phyloP scores from a whole-genome alignment of 2,888 invertebrate genomes.

The Zygaena filipendulae region DNA sequence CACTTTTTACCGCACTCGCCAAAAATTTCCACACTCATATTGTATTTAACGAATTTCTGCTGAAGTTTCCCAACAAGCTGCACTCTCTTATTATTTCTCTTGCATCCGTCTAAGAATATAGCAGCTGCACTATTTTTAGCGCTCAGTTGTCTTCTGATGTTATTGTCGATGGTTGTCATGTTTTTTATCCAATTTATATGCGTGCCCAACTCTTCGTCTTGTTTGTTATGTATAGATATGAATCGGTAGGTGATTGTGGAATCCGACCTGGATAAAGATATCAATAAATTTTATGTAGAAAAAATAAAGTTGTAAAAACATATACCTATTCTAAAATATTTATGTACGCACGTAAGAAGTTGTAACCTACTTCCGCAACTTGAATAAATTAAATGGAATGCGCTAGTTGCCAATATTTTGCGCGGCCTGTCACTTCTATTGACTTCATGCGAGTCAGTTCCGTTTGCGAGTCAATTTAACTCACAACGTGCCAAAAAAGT shows the following conservation, averaged over 20 bases:
- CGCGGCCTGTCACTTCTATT: no score
- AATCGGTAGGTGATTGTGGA: constrained; percentile 36
- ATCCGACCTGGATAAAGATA: constrained; percentile 22
- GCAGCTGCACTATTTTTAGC: constrained; percentile 39
- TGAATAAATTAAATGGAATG: no score
- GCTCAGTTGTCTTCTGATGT: constrained; percentile 22
- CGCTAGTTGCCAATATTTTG: no score
- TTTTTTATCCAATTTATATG: constrained; percentile 26
- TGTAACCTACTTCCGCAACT: no score
- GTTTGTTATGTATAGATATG: constrained; percentile 27
- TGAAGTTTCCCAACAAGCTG: constrained; percentile 36
- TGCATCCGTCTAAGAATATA: constrained; percentile 42
- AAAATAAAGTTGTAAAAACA: not conserved
- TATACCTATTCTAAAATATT: no score
- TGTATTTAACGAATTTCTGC: constrained; percentile 40
- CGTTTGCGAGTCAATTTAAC: no score
- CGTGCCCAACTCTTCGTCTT: constrained; percentile 26
- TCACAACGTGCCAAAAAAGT: no score
- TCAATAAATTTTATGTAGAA: not conserved
- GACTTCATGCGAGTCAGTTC: no score
- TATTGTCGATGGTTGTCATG: constrained; percentile 23
- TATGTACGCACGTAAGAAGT: not conserved
- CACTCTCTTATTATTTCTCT: constrained; percentile 33
- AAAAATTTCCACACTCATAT: constrained; percentile 56
- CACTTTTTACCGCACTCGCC: constrained; percentile 60